Conservation (phyloP, 2,888 invertebrate species). For the Nebria brevicollis region DNA sequence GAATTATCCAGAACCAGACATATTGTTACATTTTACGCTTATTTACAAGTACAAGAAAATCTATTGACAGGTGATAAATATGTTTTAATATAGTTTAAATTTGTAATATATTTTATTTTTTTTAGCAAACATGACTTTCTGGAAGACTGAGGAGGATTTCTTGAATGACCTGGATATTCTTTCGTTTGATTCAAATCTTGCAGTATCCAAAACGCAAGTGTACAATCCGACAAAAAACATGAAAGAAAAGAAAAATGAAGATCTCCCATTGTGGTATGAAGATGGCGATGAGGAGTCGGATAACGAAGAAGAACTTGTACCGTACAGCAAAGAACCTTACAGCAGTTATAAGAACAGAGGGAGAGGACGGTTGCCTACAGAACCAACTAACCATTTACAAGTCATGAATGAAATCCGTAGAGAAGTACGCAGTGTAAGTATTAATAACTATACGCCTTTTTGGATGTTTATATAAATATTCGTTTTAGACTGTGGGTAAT, state of each 20-base stretch:
- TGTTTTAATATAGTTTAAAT: background rate
- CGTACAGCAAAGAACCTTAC: no score
- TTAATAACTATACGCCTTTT: background rate
- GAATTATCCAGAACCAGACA: no score
- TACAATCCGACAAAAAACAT: no score
- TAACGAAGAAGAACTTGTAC: no score
- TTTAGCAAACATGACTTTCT: background rate
- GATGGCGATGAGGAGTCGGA: background rate
- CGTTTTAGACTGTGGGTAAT: slow-evolving; percentile 23
- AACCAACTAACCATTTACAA: background rate
- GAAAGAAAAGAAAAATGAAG: no score
- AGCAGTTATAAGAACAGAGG: background rate
- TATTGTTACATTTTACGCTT: no score
- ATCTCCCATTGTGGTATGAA: background rate
- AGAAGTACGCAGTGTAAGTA: slow-evolving; percentile 35
- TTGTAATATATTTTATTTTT: background rate
- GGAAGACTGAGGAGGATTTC: background rate
- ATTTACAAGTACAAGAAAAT: no score
- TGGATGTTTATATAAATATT: background rate
- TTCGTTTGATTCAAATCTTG: background rate
- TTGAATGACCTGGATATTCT: background rate
- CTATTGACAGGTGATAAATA: background rate
- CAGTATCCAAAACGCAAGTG: background rate
- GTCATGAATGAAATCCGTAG: slow-evolving; percentile 14
- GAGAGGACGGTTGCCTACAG: background rate